Base-by-base conservation (phyloP, 2,888 invertebrate genomes). In the Allacma fusca region DNA sequence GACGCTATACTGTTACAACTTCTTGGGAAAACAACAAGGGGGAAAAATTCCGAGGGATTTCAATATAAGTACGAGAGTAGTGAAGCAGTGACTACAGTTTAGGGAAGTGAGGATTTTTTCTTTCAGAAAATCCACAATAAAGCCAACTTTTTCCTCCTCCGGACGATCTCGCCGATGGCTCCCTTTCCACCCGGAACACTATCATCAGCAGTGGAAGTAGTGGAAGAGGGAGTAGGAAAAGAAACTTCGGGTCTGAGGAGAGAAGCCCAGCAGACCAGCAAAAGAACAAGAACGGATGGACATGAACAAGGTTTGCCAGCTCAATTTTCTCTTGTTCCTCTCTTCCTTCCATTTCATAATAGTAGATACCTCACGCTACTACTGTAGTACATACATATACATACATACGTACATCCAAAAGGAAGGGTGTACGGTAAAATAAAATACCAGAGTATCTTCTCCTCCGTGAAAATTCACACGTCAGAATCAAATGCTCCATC, bases 211-310 rank as follows among this genome's bases (percentile, higher is more conserved):
- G 9, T 50, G 50, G 28, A 28, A 19, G 65, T 16, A 29, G n/a
- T 9, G 62, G 62, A 62, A n/a, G 62, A 24, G 62, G 28, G 26
- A 65, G 62, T 13, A 9, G 62, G 26, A 62, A 62, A 2, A 62
- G 65, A 65, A 19, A 65, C 23, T 65, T 50, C 50, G 16, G 50
- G 1, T 12, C 12, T 26, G 26, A 28, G 26, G 26, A 29, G 16
- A 65, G 16, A 65, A 28, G n/a, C 29, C 26, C 24, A 29, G 65
- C 62, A 62, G 62, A 62, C 62, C 62, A 65, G 65, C 24, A 65
- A 19, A 28, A 29, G 28, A 28, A 19, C 16, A 50, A 50, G 50
- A 50, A n/a, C 50, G 50, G 50, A 50, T 50, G 50, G 50, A 50
- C 50, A 50, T 19, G 50, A 50, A 50, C 50, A 50, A 50, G 50